Percentiles rank a stretch among this genome's conserved stretches.
Conservation (phyloP, 2,888 invertebrate species). For the Acanthosoma haemorrhoidale region DNA sequence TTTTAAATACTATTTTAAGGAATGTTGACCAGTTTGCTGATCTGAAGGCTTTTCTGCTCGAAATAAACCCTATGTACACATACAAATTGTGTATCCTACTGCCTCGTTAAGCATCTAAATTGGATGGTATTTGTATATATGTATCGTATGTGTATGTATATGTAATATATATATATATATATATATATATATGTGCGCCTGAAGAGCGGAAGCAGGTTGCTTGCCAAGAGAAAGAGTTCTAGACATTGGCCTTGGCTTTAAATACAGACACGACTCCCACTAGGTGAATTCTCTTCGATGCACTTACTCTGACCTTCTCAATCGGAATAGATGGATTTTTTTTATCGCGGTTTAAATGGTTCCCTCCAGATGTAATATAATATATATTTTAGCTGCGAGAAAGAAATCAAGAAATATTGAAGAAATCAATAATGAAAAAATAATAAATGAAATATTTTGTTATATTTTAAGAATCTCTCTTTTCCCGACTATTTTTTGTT, state of each 20-base stretch:
- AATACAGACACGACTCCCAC: slow-evolving; percentile 3
- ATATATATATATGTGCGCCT: slow-evolving; percentile 1
- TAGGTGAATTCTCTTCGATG: slow-evolving; percentile 14
- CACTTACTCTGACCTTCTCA: slow-evolving; percentile 24
- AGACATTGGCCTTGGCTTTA: slow-evolving; percentile 29
- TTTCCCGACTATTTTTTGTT: no score
- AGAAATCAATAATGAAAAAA: no score
- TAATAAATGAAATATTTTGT: no score
- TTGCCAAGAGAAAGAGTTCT: slow-evolving; percentile 23
- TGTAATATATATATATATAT: neutral
- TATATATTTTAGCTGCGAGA: no score
- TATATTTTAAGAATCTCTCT: no score
- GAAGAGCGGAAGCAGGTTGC: slow-evolving; percentile 18
- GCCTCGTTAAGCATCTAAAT: neutral
- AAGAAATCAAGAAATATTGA: no score
- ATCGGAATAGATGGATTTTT: no score
- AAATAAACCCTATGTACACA: neutral
- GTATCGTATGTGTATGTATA: no score
- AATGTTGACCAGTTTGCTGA: no score
- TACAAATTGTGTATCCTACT: neutral
- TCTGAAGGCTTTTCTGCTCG: neutral
- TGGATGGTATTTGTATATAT: neutral
- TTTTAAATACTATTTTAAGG: no score
- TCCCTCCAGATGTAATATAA: no score
- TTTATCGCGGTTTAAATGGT: no score